phyloP scores from a whole-genome alignment of 1,140 invertebrate species.

The Phortica variegata region DNA sequence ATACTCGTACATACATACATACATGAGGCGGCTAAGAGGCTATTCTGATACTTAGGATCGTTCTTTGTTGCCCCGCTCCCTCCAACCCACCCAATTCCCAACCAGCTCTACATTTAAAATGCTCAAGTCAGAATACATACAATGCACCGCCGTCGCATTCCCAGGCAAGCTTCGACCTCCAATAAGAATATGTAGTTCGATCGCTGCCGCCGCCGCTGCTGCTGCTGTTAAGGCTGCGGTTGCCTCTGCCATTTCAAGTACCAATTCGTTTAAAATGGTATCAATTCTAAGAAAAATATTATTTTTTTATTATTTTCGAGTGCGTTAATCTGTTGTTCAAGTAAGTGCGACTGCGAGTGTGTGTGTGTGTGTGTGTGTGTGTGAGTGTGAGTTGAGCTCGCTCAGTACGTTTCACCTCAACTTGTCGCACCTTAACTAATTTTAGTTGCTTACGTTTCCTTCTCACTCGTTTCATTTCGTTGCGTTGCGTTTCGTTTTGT shows the following conservation, averaged over 20 bases:
- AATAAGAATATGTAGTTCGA: slow-evolving; percentile 3
- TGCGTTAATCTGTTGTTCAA: slow-evolving; percentile 50
- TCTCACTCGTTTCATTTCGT: not conserved
- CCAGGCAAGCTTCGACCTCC: slow-evolving; percentile 16
- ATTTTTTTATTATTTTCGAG: slow-evolving; percentile 56
- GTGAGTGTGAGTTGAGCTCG: slow-evolving; percentile 22
- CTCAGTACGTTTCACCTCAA: slow-evolving; percentile 20
- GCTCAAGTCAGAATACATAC: too few species aligned
- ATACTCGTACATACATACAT: not conserved
- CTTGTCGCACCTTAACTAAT: too few species aligned
- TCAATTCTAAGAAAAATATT: slow-evolving; percentile 56
- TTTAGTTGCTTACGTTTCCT: too few species aligned
- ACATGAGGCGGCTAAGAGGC: not conserved
- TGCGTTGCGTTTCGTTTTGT: not conserved
- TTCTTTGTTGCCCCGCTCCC: too few species aligned
- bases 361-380: too few species aligned
- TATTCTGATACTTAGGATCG: too few species aligned
- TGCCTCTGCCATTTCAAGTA: slow-evolving; percentile 26
- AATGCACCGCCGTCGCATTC: too few species aligned
- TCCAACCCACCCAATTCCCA: not conserved
- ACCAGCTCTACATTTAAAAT: slow-evolving; percentile 19
- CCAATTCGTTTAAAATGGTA: slow-evolving; percentile 56
- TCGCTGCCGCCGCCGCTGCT: too few species aligned
- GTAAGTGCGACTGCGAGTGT: slow-evolving; percentile 6
- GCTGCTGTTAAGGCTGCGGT: too few species aligned